These are phyloP conservation scores for Drosophila micromelanica DNA, from an alignment of 1,140 invertebrate genomes.

Conservation along the genomic window DNA sequence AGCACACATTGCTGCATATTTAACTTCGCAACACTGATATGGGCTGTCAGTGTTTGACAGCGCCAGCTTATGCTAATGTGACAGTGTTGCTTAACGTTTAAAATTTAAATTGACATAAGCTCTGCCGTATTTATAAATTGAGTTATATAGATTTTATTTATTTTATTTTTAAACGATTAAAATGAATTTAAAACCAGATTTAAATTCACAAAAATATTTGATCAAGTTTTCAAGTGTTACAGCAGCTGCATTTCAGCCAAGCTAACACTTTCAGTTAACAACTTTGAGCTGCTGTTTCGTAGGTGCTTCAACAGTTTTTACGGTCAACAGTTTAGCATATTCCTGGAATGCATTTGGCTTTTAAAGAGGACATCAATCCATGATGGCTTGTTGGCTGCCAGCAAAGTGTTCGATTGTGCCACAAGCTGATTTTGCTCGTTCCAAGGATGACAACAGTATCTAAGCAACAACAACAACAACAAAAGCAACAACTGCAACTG, in stretches of 20 bases:
- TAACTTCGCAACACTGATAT: neutral
- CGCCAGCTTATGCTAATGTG: constrained; percentile 5
- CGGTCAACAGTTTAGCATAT: constrained; percentile 43
- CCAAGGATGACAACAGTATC: constrained; percentile 32
- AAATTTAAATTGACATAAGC: neutral
- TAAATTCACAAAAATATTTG: too few relatives aligned
- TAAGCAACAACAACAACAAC: neutral
- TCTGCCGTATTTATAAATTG: neutral
- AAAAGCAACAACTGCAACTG: too few relatives aligned
- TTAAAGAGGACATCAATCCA: constrained; percentile 44
- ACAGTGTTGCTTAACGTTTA: neutral
- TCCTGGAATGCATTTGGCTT: constrained; percentile 28
- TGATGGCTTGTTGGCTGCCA: constrained; percentile 21
- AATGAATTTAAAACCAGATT: too few relatives aligned
- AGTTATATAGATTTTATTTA: too few relatives aligned
- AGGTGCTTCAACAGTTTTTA: too few relatives aligned
- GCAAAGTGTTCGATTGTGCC: constrained; percentile 25
- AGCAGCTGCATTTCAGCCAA: too few relatives aligned
- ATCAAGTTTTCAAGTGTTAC: too few relatives aligned
- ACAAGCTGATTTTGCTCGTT: constrained; percentile 2
- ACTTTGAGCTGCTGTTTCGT: too few relatives aligned
- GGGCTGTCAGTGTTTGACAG: neutral
- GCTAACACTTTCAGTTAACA: too few relatives aligned
- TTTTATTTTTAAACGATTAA: too few relatives aligned
- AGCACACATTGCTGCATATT: neutral